Base-by-base conservation (phyloP, 1,140 invertebrate species). In the Spodoptera frugiperda region DNA sequence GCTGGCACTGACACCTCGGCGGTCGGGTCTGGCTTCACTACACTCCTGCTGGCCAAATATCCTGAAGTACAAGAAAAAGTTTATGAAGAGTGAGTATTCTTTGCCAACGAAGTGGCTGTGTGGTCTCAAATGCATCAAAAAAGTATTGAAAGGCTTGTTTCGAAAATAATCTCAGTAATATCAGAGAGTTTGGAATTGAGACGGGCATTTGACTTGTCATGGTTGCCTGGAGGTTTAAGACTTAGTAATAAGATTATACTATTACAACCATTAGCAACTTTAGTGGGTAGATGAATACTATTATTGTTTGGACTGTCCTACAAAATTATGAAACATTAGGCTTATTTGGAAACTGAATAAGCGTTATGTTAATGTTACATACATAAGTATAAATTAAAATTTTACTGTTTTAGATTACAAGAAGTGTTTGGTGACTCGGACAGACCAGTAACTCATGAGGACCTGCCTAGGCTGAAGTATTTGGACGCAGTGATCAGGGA, bases 1-100 rank as follows among this genome's bases (percentile, higher is more conserved):
- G 84, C 79, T 53, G 82, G 78, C 17, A 82, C 78, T 14, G 84
- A 85, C 6, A 85, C 84, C 0, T 81, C 84, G 0, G 84, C 84
- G 0, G 57, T 81, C 0, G 80, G 80, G 15, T 39, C 77, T 0
- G 76, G 61, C 0, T 78, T 77, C 44, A 79, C 78, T 0, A 17
- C 75, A 3, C 14, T 80, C 3, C 70, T 85, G 61, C 33, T 85
- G 51, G 44, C 72, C 3, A 80, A 78, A 67, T 63, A 85, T 53
- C 80, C 71, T 17, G 61, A 81, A 14, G 73, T 85, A 5, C 84
- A 85, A 53, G 68, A 85, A 9, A 82, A 82, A 51, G 76, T 85
- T 54, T 83, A 82, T 33, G 14, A 82, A 30, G 84, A 85, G 84
- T 85, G 54, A 83, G 84, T 81, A 2, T 10, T 65, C 17, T 19